Conservation (phyloP, 2,113 vertebrate species). For the Zootoca vivipara region DNA sequence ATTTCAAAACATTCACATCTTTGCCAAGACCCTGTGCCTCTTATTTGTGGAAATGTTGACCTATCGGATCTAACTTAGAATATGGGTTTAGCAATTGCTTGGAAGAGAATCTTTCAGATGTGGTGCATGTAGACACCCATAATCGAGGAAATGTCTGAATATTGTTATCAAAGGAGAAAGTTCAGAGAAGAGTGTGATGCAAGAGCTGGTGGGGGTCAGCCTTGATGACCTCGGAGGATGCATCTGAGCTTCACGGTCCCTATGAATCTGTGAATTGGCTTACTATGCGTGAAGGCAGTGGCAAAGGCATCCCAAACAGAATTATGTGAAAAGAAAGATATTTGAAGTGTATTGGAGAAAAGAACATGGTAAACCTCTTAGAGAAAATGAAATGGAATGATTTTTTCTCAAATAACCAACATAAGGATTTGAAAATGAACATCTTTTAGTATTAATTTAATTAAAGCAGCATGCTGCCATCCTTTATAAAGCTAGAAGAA, state of each 20-base stretch:
- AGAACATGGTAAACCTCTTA: slow-evolving; percentile 74
- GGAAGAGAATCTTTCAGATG: not conserved
- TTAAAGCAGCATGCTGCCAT: slow-evolving; percentile 77
- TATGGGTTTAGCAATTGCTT: not conserved
- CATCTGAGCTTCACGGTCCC: not conserved
- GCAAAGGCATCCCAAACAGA: slow-evolving; percentile 52
- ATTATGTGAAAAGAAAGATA: slow-evolving; percentile 38
- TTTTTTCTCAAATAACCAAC: slow-evolving; percentile 74
- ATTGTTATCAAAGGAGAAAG: not conserved
- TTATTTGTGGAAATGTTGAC: not conserved
- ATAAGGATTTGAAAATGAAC: slow-evolving; percentile 77
- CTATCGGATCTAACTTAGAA: not conserved
- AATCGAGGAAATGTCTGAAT: not conserved
- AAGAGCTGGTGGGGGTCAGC: not conserved
- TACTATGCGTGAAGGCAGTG: not conserved
- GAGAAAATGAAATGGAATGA: slow-evolving; percentile 69
- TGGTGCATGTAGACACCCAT: not conserved
- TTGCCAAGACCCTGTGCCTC: not conserved
- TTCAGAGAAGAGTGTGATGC: not conserved
- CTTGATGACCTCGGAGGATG: not conserved
- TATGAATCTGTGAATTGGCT: not conserved
- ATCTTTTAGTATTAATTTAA: slow-evolving; percentile 81
- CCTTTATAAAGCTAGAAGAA: slow-evolving; percentile 79
- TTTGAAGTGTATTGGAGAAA: slow-evolving; percentile 47
- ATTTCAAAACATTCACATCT: not conserved